Conservation (phyloP, 2,888 invertebrate genomes). For the Drosophila macrospina region DNA sequence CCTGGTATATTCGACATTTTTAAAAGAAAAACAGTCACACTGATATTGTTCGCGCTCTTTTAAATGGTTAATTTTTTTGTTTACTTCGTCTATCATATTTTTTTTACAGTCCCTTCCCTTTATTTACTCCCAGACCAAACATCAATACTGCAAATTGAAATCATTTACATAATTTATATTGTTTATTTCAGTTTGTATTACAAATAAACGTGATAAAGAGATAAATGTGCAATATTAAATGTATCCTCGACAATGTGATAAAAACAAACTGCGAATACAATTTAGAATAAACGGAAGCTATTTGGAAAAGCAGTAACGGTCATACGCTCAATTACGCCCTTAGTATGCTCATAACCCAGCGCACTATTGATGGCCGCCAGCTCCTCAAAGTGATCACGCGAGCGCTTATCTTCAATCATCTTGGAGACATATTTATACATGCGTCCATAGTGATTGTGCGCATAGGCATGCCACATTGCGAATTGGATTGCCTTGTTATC, state of each 20-base stretch:
- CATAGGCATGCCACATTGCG: constrained; percentile 92
- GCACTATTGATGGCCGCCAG: constrained; percentile 75
- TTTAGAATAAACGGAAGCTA: constrained; percentile 84
- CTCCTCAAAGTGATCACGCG: constrained; percentile 87
- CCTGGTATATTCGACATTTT: too few species aligned
- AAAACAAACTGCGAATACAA: not conserved
- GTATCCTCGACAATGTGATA: constrained; percentile 5
- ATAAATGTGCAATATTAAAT: constrained; percentile 45
- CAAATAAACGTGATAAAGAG: constrained; percentile 52
- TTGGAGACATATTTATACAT: constrained; percentile 91
- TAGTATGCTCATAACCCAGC: constrained; percentile 82
- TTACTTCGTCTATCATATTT: too few species aligned
- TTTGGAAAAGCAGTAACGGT: constrained; percentile 82
- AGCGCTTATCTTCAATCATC: constrained; percentile 92
- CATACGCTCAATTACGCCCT: constrained; percentile 76
- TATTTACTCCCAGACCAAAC: too few species aligned
- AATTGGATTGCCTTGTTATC: constrained; percentile 93
- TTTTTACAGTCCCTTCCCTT: too few species aligned
- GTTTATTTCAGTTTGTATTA: constrained; percentile 43
- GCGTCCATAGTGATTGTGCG: constrained; percentile 92
- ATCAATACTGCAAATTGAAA: too few species aligned
- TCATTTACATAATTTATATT: constrained; percentile 49
- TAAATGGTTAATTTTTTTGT: too few species aligned
- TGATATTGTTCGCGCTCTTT: too few species aligned
- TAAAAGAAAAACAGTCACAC: too few species aligned